Percentiles rank a stretch among this genome's conserved stretches.
phyloP scores from a whole-genome alignment of 2,888 invertebrate species.

The Patella ulyssiponensis region DNA sequence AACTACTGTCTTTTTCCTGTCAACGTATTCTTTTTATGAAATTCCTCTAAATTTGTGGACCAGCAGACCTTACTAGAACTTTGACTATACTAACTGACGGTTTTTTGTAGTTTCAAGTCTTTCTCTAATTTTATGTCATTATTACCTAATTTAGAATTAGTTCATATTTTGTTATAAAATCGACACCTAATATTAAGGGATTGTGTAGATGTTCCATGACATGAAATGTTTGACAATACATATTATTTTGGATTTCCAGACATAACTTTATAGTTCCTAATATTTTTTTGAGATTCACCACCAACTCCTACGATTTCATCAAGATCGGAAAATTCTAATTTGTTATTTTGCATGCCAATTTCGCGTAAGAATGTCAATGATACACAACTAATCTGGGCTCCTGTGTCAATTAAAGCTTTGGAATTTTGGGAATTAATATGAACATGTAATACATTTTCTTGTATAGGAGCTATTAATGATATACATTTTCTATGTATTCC shows the following conservation, averaged over 20 bases:
- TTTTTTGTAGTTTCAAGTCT: too few species aligned
- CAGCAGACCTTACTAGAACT: too few species aligned
- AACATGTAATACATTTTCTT: not conserved
- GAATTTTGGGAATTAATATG: not conserved
- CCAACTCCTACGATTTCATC: conserved; percentile 16
- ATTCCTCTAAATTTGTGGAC: too few species aligned
- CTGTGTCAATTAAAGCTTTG: not conserved
- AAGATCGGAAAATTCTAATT: not conserved
- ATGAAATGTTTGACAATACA: conserved; percentile 17
- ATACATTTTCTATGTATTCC: not conserved
- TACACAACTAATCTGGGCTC: not conserved
- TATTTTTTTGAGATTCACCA: conserved; percentile 9
- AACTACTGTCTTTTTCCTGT: too few species aligned
- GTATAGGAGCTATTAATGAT: not conserved
- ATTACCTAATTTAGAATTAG: conserved; percentile 25
- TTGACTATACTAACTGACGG: too few species aligned
- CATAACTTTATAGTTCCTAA: conserved; percentile 20
- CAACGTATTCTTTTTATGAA: too few species aligned
- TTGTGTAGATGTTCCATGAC: conserved; percentile 14
- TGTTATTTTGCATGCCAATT: not conserved
- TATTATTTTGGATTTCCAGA: not conserved
- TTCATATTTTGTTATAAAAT: conserved; percentile 35
- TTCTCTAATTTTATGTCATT: too few species aligned
- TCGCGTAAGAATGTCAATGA: not conserved
- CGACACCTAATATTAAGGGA: conserved; percentile 30